phyloP scores from a whole-genome alignment of 2,797 vertebrate genomes.

The Pelochelys cantorii region DNA sequence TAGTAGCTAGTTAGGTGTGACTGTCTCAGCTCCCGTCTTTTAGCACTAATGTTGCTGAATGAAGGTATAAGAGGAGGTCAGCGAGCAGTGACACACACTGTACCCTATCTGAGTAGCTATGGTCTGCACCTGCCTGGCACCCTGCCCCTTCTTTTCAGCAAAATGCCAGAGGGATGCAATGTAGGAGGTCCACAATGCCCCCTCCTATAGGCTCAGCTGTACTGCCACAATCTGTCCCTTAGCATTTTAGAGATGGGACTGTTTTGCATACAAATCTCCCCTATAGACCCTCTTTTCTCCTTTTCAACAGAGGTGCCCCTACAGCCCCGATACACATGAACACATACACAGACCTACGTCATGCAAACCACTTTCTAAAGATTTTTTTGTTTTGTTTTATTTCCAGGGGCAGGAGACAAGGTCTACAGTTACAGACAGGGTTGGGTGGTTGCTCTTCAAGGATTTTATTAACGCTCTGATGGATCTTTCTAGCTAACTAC shows the following conservation, averaged over 20 bases:
- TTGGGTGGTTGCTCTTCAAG: background rate
- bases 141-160: background rate
- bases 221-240: background rate
- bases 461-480: background rate
- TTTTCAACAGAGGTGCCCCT: background rate
- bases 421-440: background rate
- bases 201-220: background rate
- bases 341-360: background rate
- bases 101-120: background rate
- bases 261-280: background rate
- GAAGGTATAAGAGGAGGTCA: background rate
- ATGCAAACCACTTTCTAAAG: background rate
- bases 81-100: background rate
- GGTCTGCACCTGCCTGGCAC: background rate
- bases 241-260: background rate
- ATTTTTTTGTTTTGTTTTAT: background rate
- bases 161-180: background rate
- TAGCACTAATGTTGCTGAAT: conserved; percentile 22
- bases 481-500: background rate
- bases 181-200: background rate
- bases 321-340: background rate
- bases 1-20: conserved; percentile 5
- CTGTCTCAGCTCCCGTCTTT: background rate
- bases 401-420: background rate
- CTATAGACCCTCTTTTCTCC: background rate